A percentile compares a stretch with the other conserved stretches of the same genome.
Evolutionary conservation across 2,888 invertebrate genomes (phyloP).

Genomic region (Anthophora plumipes): DNA sequence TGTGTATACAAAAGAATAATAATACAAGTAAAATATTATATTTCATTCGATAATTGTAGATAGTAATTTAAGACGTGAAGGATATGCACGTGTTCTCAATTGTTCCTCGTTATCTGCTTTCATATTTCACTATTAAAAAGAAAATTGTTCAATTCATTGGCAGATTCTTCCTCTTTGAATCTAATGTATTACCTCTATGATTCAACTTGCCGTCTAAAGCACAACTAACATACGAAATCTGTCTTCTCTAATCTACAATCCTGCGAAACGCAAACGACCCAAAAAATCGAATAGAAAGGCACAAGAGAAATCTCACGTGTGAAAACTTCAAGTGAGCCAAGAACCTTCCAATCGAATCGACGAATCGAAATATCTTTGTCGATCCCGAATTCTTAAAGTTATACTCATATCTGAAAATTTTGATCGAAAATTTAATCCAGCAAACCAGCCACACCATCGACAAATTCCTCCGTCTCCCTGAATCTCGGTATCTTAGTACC

Average conservation of each 20-base stretch:
- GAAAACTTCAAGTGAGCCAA: background rate
- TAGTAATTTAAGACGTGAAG: background rate
- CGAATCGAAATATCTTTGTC: too few relatives aligned
- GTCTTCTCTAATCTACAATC: background rate
- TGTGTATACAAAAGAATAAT: background rate
- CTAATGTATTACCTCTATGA: background rate
- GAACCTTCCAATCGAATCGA: background rate
- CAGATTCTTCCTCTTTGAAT: background rate
- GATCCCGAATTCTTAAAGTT: too few relatives aligned
- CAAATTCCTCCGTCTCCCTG: background rate
- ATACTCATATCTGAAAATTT: too few relatives aligned
- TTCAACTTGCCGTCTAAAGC: background rate
- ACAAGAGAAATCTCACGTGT: conserved; percentile 2
- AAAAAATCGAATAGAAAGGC: conserved; percentile 8
- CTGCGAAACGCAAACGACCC: background rate
- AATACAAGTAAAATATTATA: background rate
- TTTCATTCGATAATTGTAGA: background rate
- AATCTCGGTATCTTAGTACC: too few relatives aligned
- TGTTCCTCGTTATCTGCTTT: background rate
- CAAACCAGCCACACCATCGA: conserved; percentile 15
- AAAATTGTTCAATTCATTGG: background rate
- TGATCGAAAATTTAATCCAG: too few relatives aligned
- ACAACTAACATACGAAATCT: background rate
- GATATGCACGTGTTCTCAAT: conserved; percentile 24
- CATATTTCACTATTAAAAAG: background rate